phyloP scores from a whole-genome alignment of 2,888 invertebrate species.

The Ommatoiulus sabulosus region DNA sequence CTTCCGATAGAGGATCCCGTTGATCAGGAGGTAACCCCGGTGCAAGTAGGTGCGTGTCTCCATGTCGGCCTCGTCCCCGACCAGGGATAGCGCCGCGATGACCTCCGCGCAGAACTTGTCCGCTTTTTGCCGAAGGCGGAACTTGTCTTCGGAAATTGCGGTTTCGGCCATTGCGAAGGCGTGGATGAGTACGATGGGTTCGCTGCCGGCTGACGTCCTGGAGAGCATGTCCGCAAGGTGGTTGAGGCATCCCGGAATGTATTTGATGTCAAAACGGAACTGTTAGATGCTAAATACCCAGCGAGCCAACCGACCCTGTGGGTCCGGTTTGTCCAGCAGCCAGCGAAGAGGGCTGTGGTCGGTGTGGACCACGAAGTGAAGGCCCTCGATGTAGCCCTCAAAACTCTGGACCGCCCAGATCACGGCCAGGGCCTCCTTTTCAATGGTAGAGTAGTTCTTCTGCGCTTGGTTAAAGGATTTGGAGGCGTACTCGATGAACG shows the following conservation, averaged over 20 bases:
- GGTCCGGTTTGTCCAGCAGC: neutral
- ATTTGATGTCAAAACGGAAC: neutral
- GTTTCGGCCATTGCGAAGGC: neutral
- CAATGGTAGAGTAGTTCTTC: neutral
- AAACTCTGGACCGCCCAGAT: too few species aligned
- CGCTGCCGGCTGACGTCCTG: neutral
- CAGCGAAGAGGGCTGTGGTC: neutral
- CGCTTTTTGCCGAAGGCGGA: neutral
- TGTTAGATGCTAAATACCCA: neutral
- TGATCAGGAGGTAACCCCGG: too few species aligned
- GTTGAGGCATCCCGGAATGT: neutral
- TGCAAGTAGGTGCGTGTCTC: too few species aligned
- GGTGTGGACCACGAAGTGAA: neutral
- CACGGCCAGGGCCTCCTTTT: too few species aligned
- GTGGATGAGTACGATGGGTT: neutral
- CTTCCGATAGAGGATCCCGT: too few species aligned
- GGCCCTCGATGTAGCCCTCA: neutral
- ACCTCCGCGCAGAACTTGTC: neutral
- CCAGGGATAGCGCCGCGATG: neutral
- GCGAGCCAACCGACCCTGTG: too few species aligned
- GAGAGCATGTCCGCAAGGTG: neutral
- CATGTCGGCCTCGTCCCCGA: too few species aligned
- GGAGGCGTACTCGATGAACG: neutral
- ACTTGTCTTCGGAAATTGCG: neutral
- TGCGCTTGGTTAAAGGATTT: neutral